These are phyloP conservation scores for Psococerastis gibbosa DNA, from an alignment of 2,888 invertebrate genomes.

Conservation along the genomic window DNA sequence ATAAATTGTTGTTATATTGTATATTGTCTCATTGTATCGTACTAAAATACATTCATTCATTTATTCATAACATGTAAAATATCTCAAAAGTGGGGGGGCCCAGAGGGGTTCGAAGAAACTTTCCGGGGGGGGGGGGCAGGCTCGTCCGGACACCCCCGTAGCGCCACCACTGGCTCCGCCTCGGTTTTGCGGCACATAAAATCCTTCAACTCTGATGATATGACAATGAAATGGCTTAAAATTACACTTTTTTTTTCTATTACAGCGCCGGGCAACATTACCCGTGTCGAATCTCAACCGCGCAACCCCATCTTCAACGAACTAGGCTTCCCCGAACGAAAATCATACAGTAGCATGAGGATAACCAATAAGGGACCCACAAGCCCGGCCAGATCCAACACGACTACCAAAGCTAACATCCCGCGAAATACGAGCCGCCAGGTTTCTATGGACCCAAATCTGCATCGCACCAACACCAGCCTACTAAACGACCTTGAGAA, in stretches of 20 bases:
- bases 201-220: too few relatives aligned
- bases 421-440: constrained; percentile 10
- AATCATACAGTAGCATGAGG: constrained; percentile 16
- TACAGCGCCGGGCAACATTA: constrained; percentile 7
- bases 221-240: too few relatives aligned
- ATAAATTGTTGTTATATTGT: too few relatives aligned
- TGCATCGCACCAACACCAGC: constrained; percentile 12
- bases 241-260: constrained; percentile 5
- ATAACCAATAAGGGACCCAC: constrained; percentile 12
- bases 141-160: too few relatives aligned
- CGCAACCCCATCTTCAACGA: constrained; percentile 1
- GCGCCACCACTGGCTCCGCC: too few relatives aligned
- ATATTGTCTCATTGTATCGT: too few relatives aligned
- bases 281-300: constrained; percentile 13
- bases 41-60: too few relatives aligned
- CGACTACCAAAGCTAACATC: constrained; percentile 11
- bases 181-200: too few relatives aligned
- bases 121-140: too few relatives aligned
- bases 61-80: too few relatives aligned
- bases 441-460: constrained; percentile 16
- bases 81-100: too few relatives aligned
- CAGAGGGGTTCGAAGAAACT: too few relatives aligned
- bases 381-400: constrained; percentile 13
- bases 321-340: constrained; percentile 11
- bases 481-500: constrained; percentile 11